Evolutionary conservation across 2,797 vertebrate species (phyloP).

Genomic region (Typhlichthys subterraneus): DNA sequence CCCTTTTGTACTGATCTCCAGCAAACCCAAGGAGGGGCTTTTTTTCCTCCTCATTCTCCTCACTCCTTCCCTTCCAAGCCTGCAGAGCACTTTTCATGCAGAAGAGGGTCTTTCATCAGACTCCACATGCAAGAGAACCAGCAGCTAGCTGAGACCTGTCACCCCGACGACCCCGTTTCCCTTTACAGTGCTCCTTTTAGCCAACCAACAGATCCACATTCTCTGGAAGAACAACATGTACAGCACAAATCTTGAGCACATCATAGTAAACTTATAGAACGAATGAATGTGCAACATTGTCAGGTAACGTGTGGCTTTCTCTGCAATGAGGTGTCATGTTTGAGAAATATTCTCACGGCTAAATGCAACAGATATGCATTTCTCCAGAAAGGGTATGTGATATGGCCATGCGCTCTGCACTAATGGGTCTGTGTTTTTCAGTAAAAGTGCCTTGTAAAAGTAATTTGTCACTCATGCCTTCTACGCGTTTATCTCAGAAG

Average conservation of each 20-base stretch:
- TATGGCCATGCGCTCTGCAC: slow-evolving; percentile 6
- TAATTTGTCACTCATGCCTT: background rate
- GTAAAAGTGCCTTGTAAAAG: slow-evolving; percentile 2
- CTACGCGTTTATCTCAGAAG: background rate
- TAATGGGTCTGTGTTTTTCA: slow-evolving; percentile 16
- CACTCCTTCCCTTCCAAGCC: slow-evolving; percentile 55
- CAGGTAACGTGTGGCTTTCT: too few species aligned
- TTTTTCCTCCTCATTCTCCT: slow-evolving; percentile 37
- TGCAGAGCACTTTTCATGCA: slow-evolving; percentile 76
- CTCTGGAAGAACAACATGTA: slow-evolving; percentile 3
- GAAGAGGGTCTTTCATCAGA: slow-evolving; percentile 77
- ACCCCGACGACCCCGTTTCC: slow-evolving; percentile 43
- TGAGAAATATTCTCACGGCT: too few species aligned
- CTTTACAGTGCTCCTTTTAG: slow-evolving; percentile 30
- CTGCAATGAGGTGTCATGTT: too few species aligned
- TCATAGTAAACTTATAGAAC: slow-evolving; percentile 29
- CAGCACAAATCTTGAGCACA: slow-evolving; percentile 40
- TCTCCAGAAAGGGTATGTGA: too few species aligned
- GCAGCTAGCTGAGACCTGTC: slow-evolving; percentile 52
- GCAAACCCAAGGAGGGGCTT: slow-evolving; percentile 76
- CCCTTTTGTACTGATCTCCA: slow-evolving; percentile 82
- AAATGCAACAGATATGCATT: too few species aligned
- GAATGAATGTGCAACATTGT: too few species aligned
- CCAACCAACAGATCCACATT: slow-evolving; percentile 11
- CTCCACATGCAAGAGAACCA: slow-evolving; percentile 68